phyloP scores from a whole-genome alignment of 1,140 invertebrate genomes.

The Drosophila varians region DNA sequence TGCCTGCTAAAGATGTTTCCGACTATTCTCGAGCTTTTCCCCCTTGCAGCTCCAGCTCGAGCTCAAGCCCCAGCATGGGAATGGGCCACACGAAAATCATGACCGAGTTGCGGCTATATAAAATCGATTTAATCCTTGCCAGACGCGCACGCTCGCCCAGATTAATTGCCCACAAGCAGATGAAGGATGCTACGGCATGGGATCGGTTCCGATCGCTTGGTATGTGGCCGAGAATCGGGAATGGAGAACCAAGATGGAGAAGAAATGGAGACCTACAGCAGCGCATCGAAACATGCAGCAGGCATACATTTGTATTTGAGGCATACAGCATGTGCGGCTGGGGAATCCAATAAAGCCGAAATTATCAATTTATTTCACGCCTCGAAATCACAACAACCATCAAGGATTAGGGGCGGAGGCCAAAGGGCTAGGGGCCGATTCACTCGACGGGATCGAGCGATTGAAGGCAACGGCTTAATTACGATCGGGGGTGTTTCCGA shows the following conservation, averaged over 20 bases:
- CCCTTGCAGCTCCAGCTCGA: constrained; percentile 19
- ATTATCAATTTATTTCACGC: constrained; percentile 83
- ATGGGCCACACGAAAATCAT: constrained; percentile 47
- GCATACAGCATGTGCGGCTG: constrained; percentile 38
- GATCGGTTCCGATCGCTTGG: not conserved
- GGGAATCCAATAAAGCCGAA: constrained; percentile 78
- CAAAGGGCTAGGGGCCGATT: constrained; percentile 5
- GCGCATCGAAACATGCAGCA: constrained; percentile 47
- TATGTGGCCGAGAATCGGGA: constrained; percentile 12
- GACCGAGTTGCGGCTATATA: constrained; percentile 59
- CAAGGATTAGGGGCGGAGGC: constrained; percentile 18
- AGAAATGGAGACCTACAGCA: constrained; percentile 70
- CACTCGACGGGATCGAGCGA: constrained; percentile 5
- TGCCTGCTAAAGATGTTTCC: constrained; percentile 20
- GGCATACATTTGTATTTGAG: constrained; percentile 13
- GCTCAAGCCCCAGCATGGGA: constrained; percentile 15
- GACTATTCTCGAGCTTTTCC: constrained; percentile 5
- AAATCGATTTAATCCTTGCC: constrained; percentile 80
- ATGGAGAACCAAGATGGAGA: constrained; percentile 13
- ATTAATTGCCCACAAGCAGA: constrained; percentile 68
- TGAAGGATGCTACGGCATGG: constrained; percentile 18
- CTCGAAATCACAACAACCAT: constrained; percentile 69
- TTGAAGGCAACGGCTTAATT: constrained; percentile 73
- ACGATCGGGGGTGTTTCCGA: constrained; percentile 34
- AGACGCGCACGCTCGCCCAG: constrained; percentile 65